Conservation (phyloP, 1,140 invertebrate species). For the Camponotus vicinus region DNA sequence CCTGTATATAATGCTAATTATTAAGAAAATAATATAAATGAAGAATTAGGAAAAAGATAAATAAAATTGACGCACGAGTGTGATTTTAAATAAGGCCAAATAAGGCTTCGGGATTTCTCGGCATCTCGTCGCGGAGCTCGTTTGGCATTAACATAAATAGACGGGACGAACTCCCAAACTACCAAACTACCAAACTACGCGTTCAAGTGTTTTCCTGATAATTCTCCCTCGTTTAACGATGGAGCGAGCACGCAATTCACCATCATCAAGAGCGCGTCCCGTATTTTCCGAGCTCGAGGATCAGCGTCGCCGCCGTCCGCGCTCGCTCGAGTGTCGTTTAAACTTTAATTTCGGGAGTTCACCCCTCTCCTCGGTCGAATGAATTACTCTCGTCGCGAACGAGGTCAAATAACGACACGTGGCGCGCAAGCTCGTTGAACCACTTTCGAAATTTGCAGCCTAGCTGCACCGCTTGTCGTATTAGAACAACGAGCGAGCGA, state of each 20-base stretch:
- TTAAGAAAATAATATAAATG: neutral
- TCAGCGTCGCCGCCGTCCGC: neutral
- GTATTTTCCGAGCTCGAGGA: conserved; percentile 29
- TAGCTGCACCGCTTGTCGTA: conserved; percentile 26
- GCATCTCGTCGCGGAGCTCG: conserved; percentile 27
- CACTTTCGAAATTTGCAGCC: conserved; percentile 41
- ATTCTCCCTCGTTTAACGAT: conserved; percentile 48
- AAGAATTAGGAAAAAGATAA: neutral
- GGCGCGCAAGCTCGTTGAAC: conserved; percentile 42
- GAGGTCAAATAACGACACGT: conserved; percentile 50
- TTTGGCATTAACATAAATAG: conserved; percentile 43
- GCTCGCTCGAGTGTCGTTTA: conserved; percentile 50
- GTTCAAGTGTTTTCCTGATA: conserved; percentile 47
- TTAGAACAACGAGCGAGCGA: neutral
- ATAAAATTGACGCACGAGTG: neutral
- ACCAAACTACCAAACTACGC: conserved; percentile 12
- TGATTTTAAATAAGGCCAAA: neutral
- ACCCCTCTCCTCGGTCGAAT: neutral
- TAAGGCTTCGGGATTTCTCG: conserved; percentile 13
- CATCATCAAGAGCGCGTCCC: neutral
- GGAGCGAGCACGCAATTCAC: conserved; percentile 21
- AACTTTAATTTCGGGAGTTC: conserved; percentile 44
- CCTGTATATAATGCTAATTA: neutral
- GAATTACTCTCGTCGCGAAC: conserved; percentile 56
- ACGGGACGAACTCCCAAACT: neutral